Evolutionary conservation across 1,140 invertebrate species (phyloP), one percentile per base, ranked within the genome.

Genomic region (Cyclargus thomasi): DNA sequence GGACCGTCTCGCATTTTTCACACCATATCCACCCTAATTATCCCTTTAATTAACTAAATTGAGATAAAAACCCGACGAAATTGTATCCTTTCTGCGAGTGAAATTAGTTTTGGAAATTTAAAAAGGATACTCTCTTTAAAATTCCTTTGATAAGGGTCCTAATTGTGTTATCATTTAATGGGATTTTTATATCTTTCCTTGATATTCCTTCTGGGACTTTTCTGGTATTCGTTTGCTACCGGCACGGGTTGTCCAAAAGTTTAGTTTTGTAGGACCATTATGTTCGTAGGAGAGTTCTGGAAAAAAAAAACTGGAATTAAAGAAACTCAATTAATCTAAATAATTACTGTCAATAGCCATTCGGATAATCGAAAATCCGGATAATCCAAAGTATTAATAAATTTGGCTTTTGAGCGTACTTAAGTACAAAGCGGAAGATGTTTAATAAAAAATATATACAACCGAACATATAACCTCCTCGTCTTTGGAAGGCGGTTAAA

Each of bases 41-140:
- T 63, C 68, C 72, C 74, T 73, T 68, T 73, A 71, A 75, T 75
- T 75, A 75, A 75, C 65, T 68, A 68, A 71, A 75, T 72, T 74
- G 73, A 74, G 70, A 74, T 74, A 74, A 74, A 74, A 74, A 74
- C 64, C 65, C 36, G 64, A 36, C 35, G 65, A 65, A 64, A 57
- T 64, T 59, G 55, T 59, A 62, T 67, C 70, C 64, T 68, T 68
- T 68, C 63, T 39, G 55, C 62, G 35, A 16, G 64, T 23, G 64
- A 65, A 71, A 68, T 68, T 68, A 65, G 63, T 68, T 71, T 68
- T 63, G 35, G 55, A 65, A 71, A 66, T 68, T 71, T 68, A 63
- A 62, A 62, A 63, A 23, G 57, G 39, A 39, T 47, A 62, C 20
- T 67, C 36, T 23, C 23, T 67, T 29, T 67, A 62, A 21, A 64